phyloP scores from a whole-genome alignment of 64 coral and sea anemone genomes.

The Porites australiensis region DNA sequence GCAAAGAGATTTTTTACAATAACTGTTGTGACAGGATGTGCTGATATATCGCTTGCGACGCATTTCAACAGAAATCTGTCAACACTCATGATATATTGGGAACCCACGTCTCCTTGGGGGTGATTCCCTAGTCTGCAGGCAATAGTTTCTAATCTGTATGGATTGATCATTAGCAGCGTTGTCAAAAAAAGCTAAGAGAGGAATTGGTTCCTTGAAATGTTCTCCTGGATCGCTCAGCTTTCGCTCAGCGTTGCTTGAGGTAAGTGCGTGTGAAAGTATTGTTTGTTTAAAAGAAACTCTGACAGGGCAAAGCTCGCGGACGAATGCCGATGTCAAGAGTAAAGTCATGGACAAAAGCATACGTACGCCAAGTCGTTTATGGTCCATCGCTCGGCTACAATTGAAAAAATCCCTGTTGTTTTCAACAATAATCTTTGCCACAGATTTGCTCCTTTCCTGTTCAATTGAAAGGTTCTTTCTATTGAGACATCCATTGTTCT shows the following conservation, averaged over 20 bases:
- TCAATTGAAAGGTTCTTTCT: neutral
- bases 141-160: neutral
- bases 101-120: neutral
- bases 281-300: too few species aligned
- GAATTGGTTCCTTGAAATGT: neutral
- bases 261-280: too few species aligned
- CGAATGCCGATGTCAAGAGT: too few species aligned
- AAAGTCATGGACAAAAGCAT: neutral
- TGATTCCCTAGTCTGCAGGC: slow-evolving; percentile 35
- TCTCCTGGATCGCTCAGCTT: too few species aligned
- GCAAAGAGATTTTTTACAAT: slow-evolving; percentile 17
- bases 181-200: neutral
- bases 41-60: slow-evolving; percentile 8
- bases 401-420: neutral
- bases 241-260: too few species aligned
- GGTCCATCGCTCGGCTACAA: neutral
- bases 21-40: neutral
- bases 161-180: too few species aligned
- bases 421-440: neutral
- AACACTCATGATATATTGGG: neutral
- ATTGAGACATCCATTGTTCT: slow-evolving; percentile 1
- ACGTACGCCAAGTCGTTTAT: neutral
- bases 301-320: too few species aligned
- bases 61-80: slow-evolving; percentile 40
- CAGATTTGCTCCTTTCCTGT: neutral